Percentiles rank a stretch among this genome's conserved stretches.
phyloP scores from a whole-genome alignment of 2,113 vertebrate species.

The Rhodinocichla rosea region DNA sequence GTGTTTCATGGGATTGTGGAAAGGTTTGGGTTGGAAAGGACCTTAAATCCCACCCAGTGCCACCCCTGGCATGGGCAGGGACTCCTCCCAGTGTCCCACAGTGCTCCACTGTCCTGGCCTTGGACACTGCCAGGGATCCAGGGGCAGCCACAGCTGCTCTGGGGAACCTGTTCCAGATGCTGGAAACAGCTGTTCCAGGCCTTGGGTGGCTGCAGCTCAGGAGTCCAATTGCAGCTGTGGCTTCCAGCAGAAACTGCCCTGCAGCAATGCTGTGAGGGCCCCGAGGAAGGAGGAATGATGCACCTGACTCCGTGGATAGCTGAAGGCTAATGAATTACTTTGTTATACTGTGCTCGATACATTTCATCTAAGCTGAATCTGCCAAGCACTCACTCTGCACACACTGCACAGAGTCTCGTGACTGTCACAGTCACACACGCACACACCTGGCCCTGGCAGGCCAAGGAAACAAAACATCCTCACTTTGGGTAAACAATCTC shows the following conservation, averaged over 20 bases:
- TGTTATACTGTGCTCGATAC: no score
- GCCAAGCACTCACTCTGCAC: no score
- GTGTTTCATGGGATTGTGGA: not conserved
- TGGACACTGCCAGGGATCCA: not conserved
- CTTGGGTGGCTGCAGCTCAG: not conserved
- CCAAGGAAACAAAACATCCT: no score
- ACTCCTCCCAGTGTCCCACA: rapidly evolving
- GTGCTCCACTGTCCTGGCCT: not conserved
- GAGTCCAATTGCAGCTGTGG: not conserved
- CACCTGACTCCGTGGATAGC: no score
- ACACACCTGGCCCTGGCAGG: no score
- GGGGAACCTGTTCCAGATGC: not conserved
- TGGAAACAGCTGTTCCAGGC: not conserved
- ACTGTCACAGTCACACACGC: no score
- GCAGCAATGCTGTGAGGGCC: no score
- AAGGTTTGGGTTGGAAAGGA: not conserved
- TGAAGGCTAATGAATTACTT: no score
- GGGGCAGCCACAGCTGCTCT: not conserved
- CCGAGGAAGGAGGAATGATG: no score
- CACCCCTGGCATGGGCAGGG: not conserved
- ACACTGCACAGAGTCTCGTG: no score
- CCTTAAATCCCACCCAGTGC: not conserved
- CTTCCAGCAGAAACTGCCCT: rapidly evolving
- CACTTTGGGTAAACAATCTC: no score
- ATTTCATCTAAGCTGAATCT: no score